Base-by-base conservation (phyloP, 2,888 invertebrate species). In the Cremastobaeus sp. region DNA sequence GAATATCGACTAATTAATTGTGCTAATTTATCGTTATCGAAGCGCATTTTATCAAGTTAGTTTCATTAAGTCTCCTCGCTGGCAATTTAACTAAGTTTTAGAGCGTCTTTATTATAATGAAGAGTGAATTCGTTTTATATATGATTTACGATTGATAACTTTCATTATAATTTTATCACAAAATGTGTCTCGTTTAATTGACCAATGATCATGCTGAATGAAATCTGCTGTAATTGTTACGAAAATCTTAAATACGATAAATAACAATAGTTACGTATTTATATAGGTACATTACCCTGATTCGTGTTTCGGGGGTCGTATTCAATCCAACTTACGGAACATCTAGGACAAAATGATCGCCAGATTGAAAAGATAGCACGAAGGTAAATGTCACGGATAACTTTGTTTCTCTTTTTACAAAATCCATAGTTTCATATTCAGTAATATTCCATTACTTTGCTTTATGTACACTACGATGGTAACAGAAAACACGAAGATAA, bases 161-260 rank as follows among this genome's bases (percentile, higher is more conserved):
- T 62, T 64, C 55, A 62, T 48, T 57, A 64, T 50, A 70, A 70
- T 55, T 50, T 62, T 64, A 70, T 62, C 70, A 55, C 62, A 48
- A 55, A 62, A 70, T 11, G 55, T 35, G 20, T 62, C 34, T 64
- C 39, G n/a, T 18, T 60, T 62, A 70, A 70, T 70, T 70, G 69
- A 70, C 69, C 47, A 70, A 70, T 64, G 62, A 55, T 43, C 48
- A 64, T 48, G 62, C 41, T 21, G 35, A 62, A 62, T 64, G 41
- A 62, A 70, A 70, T 47, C 1, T 41, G 14, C 41, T 55, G 25
- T 45, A 32, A 5, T 8, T 69, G 11, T 20, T 60, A 69, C 47
- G 54, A 47, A 62, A 69, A 62, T 60, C 32, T 68, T 28, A 47
- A 60, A 9, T 43, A 60, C 32, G 54, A 60, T 54, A 37, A 30